Percentiles rank a stretch among this genome's conserved stretches.
These are phyloP conservation scores for Echinarachnius parma DNA, from an alignment of 53 echinoderm and acorn worm species.

Conservation along the genomic window DNA sequence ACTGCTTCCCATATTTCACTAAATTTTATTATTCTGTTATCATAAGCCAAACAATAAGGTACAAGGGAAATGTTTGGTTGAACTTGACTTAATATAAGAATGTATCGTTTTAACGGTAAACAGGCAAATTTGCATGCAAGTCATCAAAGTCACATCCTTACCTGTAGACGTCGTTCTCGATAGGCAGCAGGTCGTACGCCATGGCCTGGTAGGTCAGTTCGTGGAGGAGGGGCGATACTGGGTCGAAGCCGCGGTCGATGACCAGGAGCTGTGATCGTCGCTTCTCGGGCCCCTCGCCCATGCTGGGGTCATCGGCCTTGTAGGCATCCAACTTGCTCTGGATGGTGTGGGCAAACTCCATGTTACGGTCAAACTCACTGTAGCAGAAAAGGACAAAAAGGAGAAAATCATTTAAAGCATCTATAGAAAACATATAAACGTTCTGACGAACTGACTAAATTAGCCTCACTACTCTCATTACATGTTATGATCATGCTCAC, in stretches of 20 bases:
- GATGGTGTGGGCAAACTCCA: constrained; percentile 86
- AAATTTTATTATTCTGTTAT: no score
- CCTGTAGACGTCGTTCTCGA: constrained; percentile 98
- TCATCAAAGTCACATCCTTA: no score
- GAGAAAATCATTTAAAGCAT: not conserved
- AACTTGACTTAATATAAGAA: no score
- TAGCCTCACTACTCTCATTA: no score
- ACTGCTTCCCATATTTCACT: no score
- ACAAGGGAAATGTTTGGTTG: no score
- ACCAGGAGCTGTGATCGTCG: constrained; percentile 95
- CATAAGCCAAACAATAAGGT: no score
- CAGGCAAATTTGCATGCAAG: constrained; percentile 28
- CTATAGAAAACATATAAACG: no score
- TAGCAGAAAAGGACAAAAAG: not conserved
- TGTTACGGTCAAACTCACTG: constrained; percentile 86
- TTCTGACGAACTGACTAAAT: no score
- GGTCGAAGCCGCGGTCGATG: constrained; percentile 93
- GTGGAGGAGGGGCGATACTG: constrained; percentile 91
- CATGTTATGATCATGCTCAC: no score
- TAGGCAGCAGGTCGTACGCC: constrained; percentile 96
- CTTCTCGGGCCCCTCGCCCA: constrained; percentile 99
- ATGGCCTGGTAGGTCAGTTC: constrained; percentile 97
- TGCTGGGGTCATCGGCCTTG: constrained; percentile 98
- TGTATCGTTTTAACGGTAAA: no score
- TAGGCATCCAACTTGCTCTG: constrained; percentile 96